These are phyloP conservation scores for Brachypteracias leptosomus DNA, from an alignment of 2,113 vertebrate genomes.

Conservation along the genomic window DNA sequence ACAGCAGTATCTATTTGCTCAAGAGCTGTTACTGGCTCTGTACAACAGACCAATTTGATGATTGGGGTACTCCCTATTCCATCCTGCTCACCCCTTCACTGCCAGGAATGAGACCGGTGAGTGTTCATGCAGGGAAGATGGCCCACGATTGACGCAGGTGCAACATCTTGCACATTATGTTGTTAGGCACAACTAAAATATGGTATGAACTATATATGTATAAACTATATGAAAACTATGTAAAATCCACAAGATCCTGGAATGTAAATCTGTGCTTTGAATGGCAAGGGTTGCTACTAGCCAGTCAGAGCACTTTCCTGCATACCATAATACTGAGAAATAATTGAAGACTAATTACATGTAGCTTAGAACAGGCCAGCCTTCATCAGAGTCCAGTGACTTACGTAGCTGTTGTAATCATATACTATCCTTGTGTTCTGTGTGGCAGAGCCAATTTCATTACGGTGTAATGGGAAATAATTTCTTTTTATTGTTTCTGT, in stretches of 20 bases:
- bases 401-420: neutral
- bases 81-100: neutral
- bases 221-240: neutral
- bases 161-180: neutral
- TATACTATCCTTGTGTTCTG: neutral
- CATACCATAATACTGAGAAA: neutral
- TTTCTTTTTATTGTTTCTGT: conserved; percentile 1
- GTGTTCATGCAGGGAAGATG: neutral
- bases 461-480: neutral
- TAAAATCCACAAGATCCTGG: neutral
- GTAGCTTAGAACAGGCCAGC: neutral
- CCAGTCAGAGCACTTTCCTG: neutral
- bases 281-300: neutral
- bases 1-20: neutral
- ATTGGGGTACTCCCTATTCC: neutral
- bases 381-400: neutral
- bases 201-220: rapidly evolving
- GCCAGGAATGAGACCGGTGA: neutral
- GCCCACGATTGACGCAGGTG: neutral
- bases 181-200: neutral
- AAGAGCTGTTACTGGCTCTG: neutral
- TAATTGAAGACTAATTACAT: neutral
- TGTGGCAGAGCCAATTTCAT: neutral
- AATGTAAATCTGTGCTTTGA: neutral
- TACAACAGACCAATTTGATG: neutral